Conservation (phyloP, 2,888 invertebrate genomes). For the Metalampra italica region DNA sequence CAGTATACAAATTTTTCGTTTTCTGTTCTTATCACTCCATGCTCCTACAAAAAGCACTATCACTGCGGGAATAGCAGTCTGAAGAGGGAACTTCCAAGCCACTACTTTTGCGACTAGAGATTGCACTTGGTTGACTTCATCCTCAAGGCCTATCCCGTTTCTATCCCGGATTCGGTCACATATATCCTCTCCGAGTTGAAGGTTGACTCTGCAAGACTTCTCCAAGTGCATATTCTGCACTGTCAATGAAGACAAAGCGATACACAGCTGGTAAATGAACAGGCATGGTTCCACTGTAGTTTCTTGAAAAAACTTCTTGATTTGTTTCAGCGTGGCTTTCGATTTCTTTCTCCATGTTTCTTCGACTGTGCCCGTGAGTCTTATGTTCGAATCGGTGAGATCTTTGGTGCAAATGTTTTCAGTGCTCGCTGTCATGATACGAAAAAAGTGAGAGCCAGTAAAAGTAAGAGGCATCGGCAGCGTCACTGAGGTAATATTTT, state of each 20-base stretch:
- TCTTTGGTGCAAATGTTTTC: constrained; percentile 47
- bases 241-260: constrained; percentile 80
- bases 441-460: constrained; percentile 56
- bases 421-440: constrained; percentile 48
- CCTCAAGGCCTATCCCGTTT: constrained; percentile 62
- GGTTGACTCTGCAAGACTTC: constrained; percentile 78
- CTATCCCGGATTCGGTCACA: constrained; percentile 70
- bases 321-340: constrained; percentile 47
- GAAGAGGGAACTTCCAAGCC: constrained; percentile 79
- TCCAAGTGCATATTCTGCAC: constrained; percentile 78
- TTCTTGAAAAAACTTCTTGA: constrained; percentile 56
- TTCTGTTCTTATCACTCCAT: constrained; percentile 80
- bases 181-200: constrained; percentile 66
- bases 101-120: constrained; percentile 72
- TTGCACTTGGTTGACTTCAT: constrained; percentile 62
- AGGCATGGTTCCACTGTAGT: constrained; percentile 83
- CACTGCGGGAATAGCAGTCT: constrained; percentile 77
- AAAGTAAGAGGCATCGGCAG: constrained; percentile 30
- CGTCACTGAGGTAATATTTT: constrained; percentile 31
- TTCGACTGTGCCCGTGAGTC: constrained; percentile 43
- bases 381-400: constrained; percentile 57
- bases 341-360: constrained; percentile 53
- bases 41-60: constrained; percentile 79
- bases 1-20: constrained; percentile 78
- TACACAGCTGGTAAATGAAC: constrained; percentile 81